Evolutionary conservation across 2,888 invertebrate genomes (phyloP), one percentile per base, ranked within the genome.

Genomic region (Phorcus lineatus): DNA sequence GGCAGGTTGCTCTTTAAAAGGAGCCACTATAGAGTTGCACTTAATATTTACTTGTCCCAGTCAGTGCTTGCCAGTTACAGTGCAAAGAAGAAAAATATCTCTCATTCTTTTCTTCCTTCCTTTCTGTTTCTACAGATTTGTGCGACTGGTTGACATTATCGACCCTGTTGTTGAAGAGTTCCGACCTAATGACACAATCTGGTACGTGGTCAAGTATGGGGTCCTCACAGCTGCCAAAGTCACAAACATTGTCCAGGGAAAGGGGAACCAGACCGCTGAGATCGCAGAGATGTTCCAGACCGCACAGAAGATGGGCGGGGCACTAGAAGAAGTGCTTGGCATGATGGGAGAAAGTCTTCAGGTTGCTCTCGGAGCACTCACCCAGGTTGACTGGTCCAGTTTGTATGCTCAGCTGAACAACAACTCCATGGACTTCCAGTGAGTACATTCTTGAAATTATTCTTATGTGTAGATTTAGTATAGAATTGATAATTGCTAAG

Each of bases 131-230:
- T 62, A 57, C 74, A 80, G 83, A 13, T 17, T 86, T 17, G 67
- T 74, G 11, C 82, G 81, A 24, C 19, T 88, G 13, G 55, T 86
- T 13, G 79, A 79, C 2, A 52, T 82, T 2, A 28, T 88, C 1
- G 82, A 84, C 77, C 82, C 82, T 0, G 17, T 82, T 4, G 19
- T 81, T 36, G 40, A 70, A 17, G 19, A 70, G 52, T 4, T 77
- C 19, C 47, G 55, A 40, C 82, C 82, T 17, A 79, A 80, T 47
- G 47, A 80, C 79, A 57, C 57, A 22, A 36, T 79, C 57, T 82
- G 82, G 82, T 24, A 16, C 22, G 52, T 74, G 52, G 36, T 81
- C 28, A 82, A 79, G 74, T 55, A 78, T 6, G 79, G 77, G 3
- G 17, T 80, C 24, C 13, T 11, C 4, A 28, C 80, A 22, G 74